Evolutionary conservation across 2,113 vertebrate genomes (phyloP).

Genomic region (Coptodon rendalli): DNA sequence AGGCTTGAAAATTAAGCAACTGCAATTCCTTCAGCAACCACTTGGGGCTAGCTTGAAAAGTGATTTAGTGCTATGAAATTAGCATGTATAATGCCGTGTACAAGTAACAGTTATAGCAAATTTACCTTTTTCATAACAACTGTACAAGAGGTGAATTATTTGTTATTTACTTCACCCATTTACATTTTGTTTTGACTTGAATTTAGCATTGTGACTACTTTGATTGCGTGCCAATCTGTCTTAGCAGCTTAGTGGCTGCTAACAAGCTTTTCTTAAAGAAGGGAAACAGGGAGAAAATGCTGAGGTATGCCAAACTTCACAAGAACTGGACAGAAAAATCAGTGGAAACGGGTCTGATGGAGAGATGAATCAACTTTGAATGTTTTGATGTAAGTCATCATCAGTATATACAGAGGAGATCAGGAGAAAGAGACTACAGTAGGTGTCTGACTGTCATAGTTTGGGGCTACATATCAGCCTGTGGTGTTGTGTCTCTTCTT

Average conservation of each 20-base stretch:
- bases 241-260: too few species aligned
- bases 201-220: too few species aligned
- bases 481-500: rapidly evolving
- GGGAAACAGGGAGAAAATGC: too few species aligned
- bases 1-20: not conserved
- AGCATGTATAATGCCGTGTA: not conserved
- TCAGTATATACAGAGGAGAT: not conserved
- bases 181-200: too few species aligned
- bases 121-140: too few species aligned
- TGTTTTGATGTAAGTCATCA: not conserved
- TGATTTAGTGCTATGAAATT: not conserved
- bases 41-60: not conserved
- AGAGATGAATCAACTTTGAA: not conserved
- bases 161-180: too few species aligned
- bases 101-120: not conserved
- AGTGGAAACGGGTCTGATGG: not conserved
- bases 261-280: too few species aligned
- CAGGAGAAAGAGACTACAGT: not conserved
- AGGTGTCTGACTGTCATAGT: not conserved
- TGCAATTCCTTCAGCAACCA: not conserved
- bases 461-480: rapidly evolving
- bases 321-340: rapidly evolving
- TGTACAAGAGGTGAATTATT: too few species aligned
- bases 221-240: too few species aligned
- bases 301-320: not conserved